These are phyloP conservation scores for Leptopilina myrica DNA, from an alignment of 2,888 invertebrate genomes.

Conservation along the genomic window DNA sequence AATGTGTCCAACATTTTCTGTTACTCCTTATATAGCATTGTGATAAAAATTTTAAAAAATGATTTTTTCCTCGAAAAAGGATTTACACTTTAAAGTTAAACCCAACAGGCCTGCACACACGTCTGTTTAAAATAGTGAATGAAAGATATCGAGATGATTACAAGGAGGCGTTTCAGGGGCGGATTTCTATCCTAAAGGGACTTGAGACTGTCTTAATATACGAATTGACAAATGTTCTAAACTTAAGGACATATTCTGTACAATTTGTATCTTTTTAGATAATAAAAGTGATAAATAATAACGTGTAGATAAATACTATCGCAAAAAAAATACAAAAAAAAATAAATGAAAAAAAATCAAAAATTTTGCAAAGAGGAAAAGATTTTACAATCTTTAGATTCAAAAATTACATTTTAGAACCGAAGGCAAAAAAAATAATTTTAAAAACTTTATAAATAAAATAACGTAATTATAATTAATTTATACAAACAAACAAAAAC, in stretches of 20 bases:
- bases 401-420: too few relatives aligned
- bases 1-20: too few relatives aligned
- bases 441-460: too few relatives aligned
- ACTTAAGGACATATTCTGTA: neutral
- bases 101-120: constrained; percentile 56
- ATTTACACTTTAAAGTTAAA: neutral
- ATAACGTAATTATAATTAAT: neutral
- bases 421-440: too few relatives aligned
- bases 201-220: constrained; percentile 37
- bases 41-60: neutral
- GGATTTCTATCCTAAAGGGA: constrained; percentile 62
- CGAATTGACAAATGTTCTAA: constrained; percentile 6
- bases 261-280: neutral
- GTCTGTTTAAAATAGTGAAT: constrained; percentile 50
- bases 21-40: too few relatives aligned
- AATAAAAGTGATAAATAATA: too few relatives aligned
- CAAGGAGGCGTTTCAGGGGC: constrained; percentile 66
- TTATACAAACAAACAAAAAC: neutral
- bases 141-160: constrained; percentile 54
- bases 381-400: too few relatives aligned
- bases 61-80: neutral
- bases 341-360: too few relatives aligned
- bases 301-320: too few relatives aligned
- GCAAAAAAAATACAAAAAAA: neutral
- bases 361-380: too few relatives aligned